These are phyloP conservation scores for Pocillopora grandis DNA, from an alignment of 92 coral and sea anemone species.

Conservation along the genomic window DNA sequence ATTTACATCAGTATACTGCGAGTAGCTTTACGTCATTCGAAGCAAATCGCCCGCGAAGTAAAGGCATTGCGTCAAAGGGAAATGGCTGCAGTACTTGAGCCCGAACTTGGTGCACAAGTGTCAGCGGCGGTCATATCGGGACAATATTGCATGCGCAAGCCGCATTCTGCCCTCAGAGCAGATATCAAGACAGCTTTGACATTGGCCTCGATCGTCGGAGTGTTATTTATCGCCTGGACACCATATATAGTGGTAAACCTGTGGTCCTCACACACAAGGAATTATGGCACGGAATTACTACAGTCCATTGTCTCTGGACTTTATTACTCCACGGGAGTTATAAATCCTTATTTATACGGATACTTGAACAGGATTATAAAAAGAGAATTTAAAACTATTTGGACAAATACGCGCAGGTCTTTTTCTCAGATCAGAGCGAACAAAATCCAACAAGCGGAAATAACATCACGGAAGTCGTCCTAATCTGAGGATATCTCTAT, in stretches of 20 bases:
- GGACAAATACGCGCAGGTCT: not conserved
- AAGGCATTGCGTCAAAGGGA: slow-evolving; percentile 69
- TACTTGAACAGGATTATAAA: slow-evolving; percentile 69
- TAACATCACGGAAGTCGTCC: not conserved
- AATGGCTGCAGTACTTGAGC: slow-evolving; percentile 26
- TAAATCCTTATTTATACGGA: slow-evolving; percentile 85
- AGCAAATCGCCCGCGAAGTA: slow-evolving; percentile 80
- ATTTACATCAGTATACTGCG: slow-evolving; percentile 70
- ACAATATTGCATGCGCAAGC: slow-evolving; percentile 80
- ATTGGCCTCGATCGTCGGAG: slow-evolving; percentile 77
- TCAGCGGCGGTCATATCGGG: slow-evolving; percentile 59
- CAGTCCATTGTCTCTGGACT: slow-evolving; percentile 60
- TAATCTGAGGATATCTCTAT: not conserved
- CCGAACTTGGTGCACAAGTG: slow-evolving; percentile 26
- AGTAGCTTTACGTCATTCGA: slow-evolving; percentile 75
- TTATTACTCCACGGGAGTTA: slow-evolving; percentile 61
- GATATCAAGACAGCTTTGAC: slow-evolving; percentile 77
- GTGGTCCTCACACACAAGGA: slow-evolving; percentile 57
- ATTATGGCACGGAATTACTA: slow-evolving; percentile 14
- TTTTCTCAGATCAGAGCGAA: slow-evolving; percentile 20
- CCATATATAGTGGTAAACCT: slow-evolving; percentile 67
- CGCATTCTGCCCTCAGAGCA: slow-evolving; percentile 72
- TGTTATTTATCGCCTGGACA: slow-evolving; percentile 76
- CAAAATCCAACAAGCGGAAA: slow-evolving; percentile 21
- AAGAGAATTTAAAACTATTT: slow-evolving; percentile 59